Conservation (phyloP, 2,797 vertebrate genomes). For the Rachycentron canadum region DNA sequence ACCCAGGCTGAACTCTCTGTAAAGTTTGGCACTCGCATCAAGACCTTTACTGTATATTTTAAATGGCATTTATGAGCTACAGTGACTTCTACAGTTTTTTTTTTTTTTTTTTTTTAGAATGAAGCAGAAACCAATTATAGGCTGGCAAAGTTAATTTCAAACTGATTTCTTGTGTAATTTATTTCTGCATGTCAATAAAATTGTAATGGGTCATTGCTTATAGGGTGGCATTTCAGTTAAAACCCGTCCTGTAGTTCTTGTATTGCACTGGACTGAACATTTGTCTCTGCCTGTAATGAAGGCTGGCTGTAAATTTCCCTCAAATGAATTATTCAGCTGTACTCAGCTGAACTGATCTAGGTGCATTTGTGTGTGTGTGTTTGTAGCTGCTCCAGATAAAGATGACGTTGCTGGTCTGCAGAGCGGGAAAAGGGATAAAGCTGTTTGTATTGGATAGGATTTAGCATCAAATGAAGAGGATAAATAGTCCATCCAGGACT, state of each 20-base stretch:
- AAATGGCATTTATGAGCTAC: constrained; percentile 26
- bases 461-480: constrained; percentile 73
- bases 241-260: constrained; percentile 36
- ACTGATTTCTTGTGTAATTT: constrained; percentile 45
- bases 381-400: constrained; percentile 63
- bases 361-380: constrained; percentile 54
- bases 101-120: constrained; percentile 1
- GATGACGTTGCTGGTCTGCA: constrained; percentile 61
- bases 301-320: constrained; percentile 60
- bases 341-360: constrained; percentile 66
- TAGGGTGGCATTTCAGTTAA: constrained; percentile 51
- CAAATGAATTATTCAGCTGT: constrained; percentile 75
- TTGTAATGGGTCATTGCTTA: constrained; percentile 52
- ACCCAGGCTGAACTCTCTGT: constrained; percentile 3
- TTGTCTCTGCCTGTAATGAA: constrained; percentile 56
- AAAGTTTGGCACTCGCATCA: constrained; percentile 4
- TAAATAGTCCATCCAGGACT: constrained; percentile 70
- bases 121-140: constrained; percentile 40
- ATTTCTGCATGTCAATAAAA: constrained; percentile 59
- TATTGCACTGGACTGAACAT: constrained; percentile 50
- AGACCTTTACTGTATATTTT: constrained; percentile 18
- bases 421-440: constrained; percentile 70
- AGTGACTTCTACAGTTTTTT: constrained; percentile 6
- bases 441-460: constrained; percentile 78
- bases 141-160: constrained; percentile 47